These are phyloP conservation scores for Prorops nasuta DNA, from an alignment of 1,140 invertebrate genomes.

Conservation along the genomic window DNA sequence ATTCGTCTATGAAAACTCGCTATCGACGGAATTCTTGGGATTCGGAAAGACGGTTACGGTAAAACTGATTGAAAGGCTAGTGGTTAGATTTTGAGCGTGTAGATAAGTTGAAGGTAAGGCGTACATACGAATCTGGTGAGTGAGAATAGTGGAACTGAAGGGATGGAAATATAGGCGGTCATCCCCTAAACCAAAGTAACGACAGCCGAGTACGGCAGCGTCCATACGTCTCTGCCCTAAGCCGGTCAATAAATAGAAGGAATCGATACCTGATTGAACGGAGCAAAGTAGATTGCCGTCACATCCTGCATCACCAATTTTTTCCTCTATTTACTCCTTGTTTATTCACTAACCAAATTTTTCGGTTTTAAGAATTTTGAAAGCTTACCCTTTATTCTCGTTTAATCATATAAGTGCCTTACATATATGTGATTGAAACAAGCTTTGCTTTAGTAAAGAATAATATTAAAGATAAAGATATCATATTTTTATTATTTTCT, in stretches of 20 bases:
- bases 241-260: slow-evolving; percentile 42
- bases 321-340: too few species aligned
- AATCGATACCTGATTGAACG: slow-evolving; percentile 47
- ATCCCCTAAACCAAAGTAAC: slow-evolving; percentile 39
- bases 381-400: too few species aligned
- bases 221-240: slow-evolving; percentile 35
- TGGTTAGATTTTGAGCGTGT: too few species aligned
- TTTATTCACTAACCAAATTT: too few species aligned
- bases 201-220: slow-evolving; percentile 30
- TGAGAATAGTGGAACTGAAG: neutral
- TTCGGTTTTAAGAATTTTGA: too few species aligned
- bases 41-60: slow-evolving; percentile 29
- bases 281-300: slow-evolving; percentile 41
- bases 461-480: too few species aligned
- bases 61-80: slow-evolving; percentile 18
- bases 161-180: slow-evolving; percentile 31
- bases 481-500: too few species aligned
- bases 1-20: slow-evolving; percentile 21
- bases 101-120: too few species aligned
- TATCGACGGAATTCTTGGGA: slow-evolving; percentile 27
- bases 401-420: too few species aligned
- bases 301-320: too few species aligned
- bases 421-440: too few species aligned
- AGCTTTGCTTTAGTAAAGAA: too few species aligned
- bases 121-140: neutral